Conservation (phyloP, 2,113 vertebrate species). For the Zingel zingel region DNA sequence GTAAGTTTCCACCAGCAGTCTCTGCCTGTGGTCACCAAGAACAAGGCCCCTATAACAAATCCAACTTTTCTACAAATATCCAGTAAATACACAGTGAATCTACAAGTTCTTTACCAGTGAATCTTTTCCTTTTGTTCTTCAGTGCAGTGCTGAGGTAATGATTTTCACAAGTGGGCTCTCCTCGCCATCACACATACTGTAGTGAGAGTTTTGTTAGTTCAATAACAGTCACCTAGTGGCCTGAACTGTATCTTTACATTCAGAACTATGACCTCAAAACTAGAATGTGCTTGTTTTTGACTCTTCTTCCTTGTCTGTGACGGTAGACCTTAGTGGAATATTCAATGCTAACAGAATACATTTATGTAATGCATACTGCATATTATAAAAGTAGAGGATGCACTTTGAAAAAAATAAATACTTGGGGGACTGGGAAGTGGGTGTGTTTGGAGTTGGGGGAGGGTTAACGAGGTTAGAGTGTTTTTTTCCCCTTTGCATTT, state of each 20-base stretch:
- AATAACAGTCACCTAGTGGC: conserved; percentile 78
- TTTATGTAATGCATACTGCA: conserved; percentile 63
- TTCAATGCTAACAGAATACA: conserved; percentile 49
- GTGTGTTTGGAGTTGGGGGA: conserved; percentile 18
- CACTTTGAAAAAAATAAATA: conserved; percentile 27
- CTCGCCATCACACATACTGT: conserved; percentile 57
- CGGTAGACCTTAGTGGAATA: conserved; percentile 46
- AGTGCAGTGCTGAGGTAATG: neutral
- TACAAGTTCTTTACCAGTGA: neutral
- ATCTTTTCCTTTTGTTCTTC: neutral
- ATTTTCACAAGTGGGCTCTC: conserved; percentile 34
- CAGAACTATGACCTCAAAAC: conserved; percentile 75
- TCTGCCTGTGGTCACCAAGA: conserved; percentile 10
- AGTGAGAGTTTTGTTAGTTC: conserved; percentile 52
- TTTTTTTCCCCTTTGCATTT: conserved; percentile 24
- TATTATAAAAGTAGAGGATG: conserved; percentile 44
- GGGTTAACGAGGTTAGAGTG: neutral
- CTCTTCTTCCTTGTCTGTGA: conserved; percentile 53
- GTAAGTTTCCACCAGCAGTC: conserved; percentile 9
- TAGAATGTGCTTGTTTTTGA: conserved; percentile 67
- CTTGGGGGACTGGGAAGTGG: neutral
- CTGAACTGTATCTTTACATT: conserved; percentile 72
- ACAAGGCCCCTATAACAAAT: neutral
- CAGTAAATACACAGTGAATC: neutral
- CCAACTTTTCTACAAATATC: neutral